A percentile compares a stretch with the other conserved stretches of the same genome.
phyloP scores from a whole-genome alignment of 1,140 invertebrate species.

The Brevipalpus yothersi region DNA sequence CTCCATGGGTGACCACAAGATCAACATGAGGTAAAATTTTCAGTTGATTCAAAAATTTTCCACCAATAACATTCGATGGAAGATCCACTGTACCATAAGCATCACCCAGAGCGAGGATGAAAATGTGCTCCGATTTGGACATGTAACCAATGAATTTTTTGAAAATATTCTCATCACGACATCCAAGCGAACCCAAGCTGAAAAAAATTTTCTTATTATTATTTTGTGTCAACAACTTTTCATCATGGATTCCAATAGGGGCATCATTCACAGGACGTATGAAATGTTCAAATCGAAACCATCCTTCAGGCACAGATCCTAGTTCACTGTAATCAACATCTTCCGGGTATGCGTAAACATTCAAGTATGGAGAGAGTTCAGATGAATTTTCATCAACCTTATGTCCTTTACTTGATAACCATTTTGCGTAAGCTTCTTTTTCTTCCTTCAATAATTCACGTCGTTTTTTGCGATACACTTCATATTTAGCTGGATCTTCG shows the following conservation, averaged over 20 bases:
- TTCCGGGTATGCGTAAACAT: not conserved
- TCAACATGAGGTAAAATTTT: not conserved
- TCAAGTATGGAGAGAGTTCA: not conserved
- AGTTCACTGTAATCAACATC: not conserved
- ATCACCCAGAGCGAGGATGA: not conserved
- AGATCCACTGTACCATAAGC: not conserved
- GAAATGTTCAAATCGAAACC: not conserved
- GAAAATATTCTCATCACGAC: not conserved
- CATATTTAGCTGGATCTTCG: not conserved
- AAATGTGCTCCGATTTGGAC: not conserved
- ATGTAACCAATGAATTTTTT: not conserved
- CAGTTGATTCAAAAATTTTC: not conserved
- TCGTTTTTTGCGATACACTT: not conserved
- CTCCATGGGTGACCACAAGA: not conserved
- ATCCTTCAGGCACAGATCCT: not conserved
- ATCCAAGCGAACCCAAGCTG: not conserved
- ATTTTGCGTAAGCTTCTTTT: not conserved
- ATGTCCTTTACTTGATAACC: not conserved
- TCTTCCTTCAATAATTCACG: not conserved
- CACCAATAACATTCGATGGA: not conserved
- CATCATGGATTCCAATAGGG: not conserved
- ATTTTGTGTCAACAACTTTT: not conserved
- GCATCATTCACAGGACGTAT: not conserved
- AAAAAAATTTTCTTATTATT: not conserved
- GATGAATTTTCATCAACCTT: not conserved